phyloP scores from a whole-genome alignment of 1,140 invertebrate genomes.

The Drosophila baimaii region DNA sequence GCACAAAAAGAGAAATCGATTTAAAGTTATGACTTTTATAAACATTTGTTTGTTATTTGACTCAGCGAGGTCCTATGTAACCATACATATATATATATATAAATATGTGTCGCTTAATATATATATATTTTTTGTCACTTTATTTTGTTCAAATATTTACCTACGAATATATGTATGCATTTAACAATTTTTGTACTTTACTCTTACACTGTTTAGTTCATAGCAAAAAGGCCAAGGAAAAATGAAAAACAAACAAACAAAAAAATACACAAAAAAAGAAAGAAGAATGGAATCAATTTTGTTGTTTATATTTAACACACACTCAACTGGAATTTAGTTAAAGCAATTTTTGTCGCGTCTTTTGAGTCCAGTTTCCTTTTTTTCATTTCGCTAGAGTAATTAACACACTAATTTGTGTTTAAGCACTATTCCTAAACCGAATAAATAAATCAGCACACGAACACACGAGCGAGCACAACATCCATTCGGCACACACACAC shows the following conservation, averaged over 20 bases:
- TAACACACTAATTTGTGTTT: slow-evolving; percentile 28
- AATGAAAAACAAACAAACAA: slow-evolving; percentile 1
- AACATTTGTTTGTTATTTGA: slow-evolving; percentile 31
- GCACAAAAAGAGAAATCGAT: slow-evolving; percentile 4
- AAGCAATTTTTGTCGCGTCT: slow-evolving; percentile 52
- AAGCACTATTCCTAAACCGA: slow-evolving; percentile 22
- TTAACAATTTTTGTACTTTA: slow-evolving; percentile 29
- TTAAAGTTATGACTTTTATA: slow-evolving; percentile 3
- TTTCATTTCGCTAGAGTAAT: slow-evolving; percentile 63
- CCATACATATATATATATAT: slow-evolving; percentile 11
- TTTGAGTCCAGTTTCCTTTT: slow-evolving; percentile 4
- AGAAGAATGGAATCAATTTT: neutral
- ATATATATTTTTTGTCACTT: slow-evolving; percentile 12
- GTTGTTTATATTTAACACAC: slow-evolving; percentile 29
- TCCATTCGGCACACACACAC: slow-evolving; percentile 15
- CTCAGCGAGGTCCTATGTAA: slow-evolving; percentile 13
- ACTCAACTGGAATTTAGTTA: slow-evolving; percentile 69
- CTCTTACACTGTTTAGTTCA: slow-evolving; percentile 50
- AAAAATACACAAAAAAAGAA: slow-evolving; percentile 21
- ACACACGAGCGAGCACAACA: neutral
- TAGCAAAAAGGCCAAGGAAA: slow-evolving; percentile 42
- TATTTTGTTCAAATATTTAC: slow-evolving; percentile 16
- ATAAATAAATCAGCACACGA: slow-evolving; percentile 13
- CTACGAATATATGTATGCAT: slow-evolving; percentile 33
- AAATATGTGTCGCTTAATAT: slow-evolving; percentile 12